Evolutionary conservation across 2,888 invertebrate genomes (phyloP).

Genomic region (Leptothorax acervorum): DNA sequence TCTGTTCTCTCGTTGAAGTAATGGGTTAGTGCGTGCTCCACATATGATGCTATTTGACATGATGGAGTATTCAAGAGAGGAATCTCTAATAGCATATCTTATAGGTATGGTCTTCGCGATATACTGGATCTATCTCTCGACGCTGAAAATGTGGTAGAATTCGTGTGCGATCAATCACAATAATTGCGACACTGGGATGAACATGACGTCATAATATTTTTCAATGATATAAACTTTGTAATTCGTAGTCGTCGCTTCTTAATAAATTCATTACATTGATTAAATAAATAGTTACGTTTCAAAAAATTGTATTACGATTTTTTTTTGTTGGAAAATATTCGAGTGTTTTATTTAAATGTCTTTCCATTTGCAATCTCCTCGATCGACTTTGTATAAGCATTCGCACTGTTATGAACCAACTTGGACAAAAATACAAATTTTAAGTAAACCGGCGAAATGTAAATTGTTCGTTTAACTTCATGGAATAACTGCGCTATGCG

Average conservation of each 20-base stretch:
- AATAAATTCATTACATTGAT: neutral
- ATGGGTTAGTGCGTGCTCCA: neutral
- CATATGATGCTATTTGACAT: neutral
- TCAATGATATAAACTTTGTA: neutral
- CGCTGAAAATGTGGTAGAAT: neutral
- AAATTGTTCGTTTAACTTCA: constrained; percentile 35
- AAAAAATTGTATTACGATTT: neutral
- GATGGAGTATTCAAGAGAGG: constrained; percentile 27
- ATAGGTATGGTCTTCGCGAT: neutral
- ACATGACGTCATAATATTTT: neutral
- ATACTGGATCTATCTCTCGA: constrained; percentile 1
- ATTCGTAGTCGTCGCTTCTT: neutral
- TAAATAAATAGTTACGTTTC: neutral
- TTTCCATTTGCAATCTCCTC: neutral
- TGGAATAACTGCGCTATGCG: constrained; percentile 21
- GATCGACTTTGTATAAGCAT: neutral
- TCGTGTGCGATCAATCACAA: neutral
- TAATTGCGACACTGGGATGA: neutral
- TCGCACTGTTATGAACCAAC: neutral
- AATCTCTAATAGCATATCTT: constrained; percentile 22
- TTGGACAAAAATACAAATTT: constrained; percentile 10
- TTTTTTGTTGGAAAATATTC: neutral
- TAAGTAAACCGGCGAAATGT: neutral
- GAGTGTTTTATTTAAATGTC: neutral
- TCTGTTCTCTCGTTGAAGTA: neutral